Evolutionary conservation across 1,140 invertebrate species (phyloP), one percentile per base, ranked within the genome.

Genomic region (Brachystomella parvula): DNA sequence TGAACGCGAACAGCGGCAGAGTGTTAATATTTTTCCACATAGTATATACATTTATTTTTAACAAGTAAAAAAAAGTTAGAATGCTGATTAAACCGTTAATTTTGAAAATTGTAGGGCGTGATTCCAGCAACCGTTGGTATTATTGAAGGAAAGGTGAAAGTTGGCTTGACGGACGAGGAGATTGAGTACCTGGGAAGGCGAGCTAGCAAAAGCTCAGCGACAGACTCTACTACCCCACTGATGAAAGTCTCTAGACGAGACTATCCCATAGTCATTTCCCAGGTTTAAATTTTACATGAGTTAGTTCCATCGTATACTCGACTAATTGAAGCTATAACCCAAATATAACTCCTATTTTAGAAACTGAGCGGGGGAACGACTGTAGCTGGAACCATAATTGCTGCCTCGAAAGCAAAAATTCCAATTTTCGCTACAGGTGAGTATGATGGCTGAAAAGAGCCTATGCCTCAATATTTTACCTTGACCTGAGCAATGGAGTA

Each of bases 361-460:
- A 79, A 82, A 64, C 75, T 86, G 32, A 86, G 87, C 80, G 96
- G 95, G 9, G 96, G 96, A 1, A 99, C 95, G 0, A 99, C 96
- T 0, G 96, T 99, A 0, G 89, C 94, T 3, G 93, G 88, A 3
- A 99, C 96, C 2, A 89, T 98, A 80, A 80, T 94, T 15, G 81
- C 89, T 17, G 89, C 94, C 1, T 81, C 92, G 47, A 78, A 82
- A 69, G 86, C 86, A 32, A 88, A 87, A 9, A 95, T 99, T 75
- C 81, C 84, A n/a, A 81, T 99, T 49, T 97, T 99, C 83, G 95
- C 92, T 6, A 99, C 96, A 58, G 90, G 90, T 62, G 63, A 33
- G 6, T 15, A n/a, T 63, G n/a, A 35, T 44, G 39, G 39, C 39
- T 9, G 39, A 44, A 44, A 44, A 44, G n/a, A n/a, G n/a, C n/a